Percentiles rank a stretch among this genome's conserved stretches.
Evolutionary conservation across 2,113 vertebrate species (phyloP).

Genomic region (Campylorhamphus procurvoides): DNA sequence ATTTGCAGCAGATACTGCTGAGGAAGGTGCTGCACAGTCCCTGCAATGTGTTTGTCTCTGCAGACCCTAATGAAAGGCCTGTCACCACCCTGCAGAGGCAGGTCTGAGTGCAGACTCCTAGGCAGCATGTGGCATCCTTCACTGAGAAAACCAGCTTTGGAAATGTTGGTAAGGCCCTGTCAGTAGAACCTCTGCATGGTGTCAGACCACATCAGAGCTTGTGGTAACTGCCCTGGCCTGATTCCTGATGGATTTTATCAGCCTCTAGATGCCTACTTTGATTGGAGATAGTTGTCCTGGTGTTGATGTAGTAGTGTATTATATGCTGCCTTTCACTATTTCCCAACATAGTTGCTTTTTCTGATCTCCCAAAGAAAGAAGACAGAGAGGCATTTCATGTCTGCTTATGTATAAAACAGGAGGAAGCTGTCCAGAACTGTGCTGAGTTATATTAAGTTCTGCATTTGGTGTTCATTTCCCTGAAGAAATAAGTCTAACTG

Average conservation of each 20-base stretch:
- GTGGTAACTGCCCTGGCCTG: background rate
- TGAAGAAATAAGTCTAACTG: background rate
- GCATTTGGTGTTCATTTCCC: background rate
- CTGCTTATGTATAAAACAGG: background rate
- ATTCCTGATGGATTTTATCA: background rate
- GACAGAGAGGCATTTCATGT: background rate
- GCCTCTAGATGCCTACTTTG: background rate
- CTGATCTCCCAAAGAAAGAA: background rate
- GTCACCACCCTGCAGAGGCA: background rate
- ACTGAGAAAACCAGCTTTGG: background rate
- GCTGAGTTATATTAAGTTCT: background rate
- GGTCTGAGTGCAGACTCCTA: background rate
- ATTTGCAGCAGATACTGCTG: background rate
- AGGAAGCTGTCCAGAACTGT: background rate
- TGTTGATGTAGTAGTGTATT: background rate
- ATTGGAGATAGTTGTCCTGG: background rate
- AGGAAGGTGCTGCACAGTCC: background rate
- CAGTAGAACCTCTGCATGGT: background rate
- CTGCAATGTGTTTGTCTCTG: fast-evolving
- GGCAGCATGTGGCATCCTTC: background rate
- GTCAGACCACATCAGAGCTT: background rate
- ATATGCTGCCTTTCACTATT: background rate
- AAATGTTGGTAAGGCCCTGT: background rate
- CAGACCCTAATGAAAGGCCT: background rate
- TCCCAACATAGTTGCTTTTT: background rate